Evolutionary conservation across 1,140 invertebrate genomes (phyloP).

Genomic region (Halyomorpha halys): DNA sequence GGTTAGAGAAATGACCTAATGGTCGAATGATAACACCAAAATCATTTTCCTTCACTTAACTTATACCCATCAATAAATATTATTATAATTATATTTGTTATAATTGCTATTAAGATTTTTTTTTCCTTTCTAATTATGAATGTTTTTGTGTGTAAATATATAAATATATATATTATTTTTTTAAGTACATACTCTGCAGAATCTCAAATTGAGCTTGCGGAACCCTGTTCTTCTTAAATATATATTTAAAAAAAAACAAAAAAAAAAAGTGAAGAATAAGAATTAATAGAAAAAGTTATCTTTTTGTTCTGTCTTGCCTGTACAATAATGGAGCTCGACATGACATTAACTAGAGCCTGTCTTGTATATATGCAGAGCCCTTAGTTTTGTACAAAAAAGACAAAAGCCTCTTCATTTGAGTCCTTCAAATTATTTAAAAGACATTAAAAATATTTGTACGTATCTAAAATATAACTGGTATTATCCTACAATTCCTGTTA

Average conservation of each 20-base stretch:
- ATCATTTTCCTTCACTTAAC: neutral
- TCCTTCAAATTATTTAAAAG: constrained; percentile 8
- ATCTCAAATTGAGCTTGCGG: constrained; percentile 8
- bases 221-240: constrained; percentile 1
- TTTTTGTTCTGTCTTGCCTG: constrained; percentile 10
- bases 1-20: constrained; percentile 2
- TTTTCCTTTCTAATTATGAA: constrained; percentile 8
- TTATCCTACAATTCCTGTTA: constrained; percentile 8
- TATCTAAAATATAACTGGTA: constrained; percentile 12
- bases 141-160: constrained; percentile 19
- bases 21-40: constrained; percentile 12
- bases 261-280: constrained; percentile 1
- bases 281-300: neutral
- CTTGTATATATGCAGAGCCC: constrained; percentile 5
- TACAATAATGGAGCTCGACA: constrained; percentile 9
- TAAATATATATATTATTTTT: constrained; percentile 18
- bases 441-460: constrained; percentile 6
- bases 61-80: neutral
- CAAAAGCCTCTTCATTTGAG: constrained; percentile 14
- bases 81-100: neutral
- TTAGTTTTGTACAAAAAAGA: constrained; percentile 12
- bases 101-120: constrained; percentile 5
- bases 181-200: constrained; percentile 12
- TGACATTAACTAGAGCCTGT: constrained; percentile 8
- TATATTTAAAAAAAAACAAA: neutral